Base-by-base conservation (phyloP, 2,797 vertebrate species). In the Columba guinea region DNA sequence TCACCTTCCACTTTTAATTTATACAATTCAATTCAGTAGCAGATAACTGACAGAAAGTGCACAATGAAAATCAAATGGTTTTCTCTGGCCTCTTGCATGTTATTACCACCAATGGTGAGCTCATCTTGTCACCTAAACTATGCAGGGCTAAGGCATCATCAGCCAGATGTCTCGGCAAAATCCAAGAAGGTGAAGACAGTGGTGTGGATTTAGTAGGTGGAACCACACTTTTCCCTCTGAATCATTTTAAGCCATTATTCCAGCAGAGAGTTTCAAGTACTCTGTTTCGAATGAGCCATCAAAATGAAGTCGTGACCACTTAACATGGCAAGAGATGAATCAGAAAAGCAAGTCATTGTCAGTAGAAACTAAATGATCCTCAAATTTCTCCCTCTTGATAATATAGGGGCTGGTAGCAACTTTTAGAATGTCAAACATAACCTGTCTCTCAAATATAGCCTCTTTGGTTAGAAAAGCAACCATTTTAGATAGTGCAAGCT, bases 171-270 rank as follows among this genome's bases (percentile, higher is more conserved):
- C 64, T 48, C 7, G 87, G 69, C 51, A 89, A 89, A 85, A 91
- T n/a, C 69, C 80, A 87, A 37, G 48, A 46, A 64, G 58, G 79
- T 51, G 79, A 77, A 75, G 88, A 76, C 55, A 83, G 32, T 7
- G 37, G 48, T 16, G 75, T 14, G 94, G 90, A 94, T 84, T 87
- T 76, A 82, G 75, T n/a, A 83, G 68, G 65, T 84, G 77, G 85
- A 84, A 91, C 22, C 71, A 70, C 3, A 10, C 62, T 70, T 59
- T 59, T 77, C 65, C 77, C 35, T 44, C 56, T 84, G 90, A 92
- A 71, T 93, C 74, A 86, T 30, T 37, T 59, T 23, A 51, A 80
- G 76, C 63, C 67, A 52, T 62, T 74, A 56, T 75, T 65, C 30
- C 81, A 89, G 78, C 49, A 89, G 21, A 51, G 80, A 75, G 82